Evolutionary conservation across 2,797 vertebrate genomes (phyloP).

Genomic region (Dermochelys coriacea): DNA sequence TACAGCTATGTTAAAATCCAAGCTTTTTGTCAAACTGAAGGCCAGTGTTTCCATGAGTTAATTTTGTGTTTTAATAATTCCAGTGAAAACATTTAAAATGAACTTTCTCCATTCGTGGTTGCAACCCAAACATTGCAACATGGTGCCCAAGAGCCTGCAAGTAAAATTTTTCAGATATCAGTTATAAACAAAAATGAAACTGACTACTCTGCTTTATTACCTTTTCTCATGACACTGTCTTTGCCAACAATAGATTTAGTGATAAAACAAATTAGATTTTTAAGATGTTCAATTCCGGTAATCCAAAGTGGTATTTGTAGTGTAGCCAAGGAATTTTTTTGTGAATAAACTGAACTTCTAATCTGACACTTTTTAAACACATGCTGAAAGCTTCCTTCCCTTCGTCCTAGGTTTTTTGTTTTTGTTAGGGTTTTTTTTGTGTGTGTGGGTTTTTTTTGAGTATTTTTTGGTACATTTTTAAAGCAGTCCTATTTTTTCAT

Average conservation of each 20-base stretch:
- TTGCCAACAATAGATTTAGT: background rate
- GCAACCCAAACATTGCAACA: background rate
- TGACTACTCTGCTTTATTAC: background rate
- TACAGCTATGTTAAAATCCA: background rate
- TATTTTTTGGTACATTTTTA: background rate
- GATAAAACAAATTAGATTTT: background rate
- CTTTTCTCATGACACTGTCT: background rate
- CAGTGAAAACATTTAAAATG: background rate
- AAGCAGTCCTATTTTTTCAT: background rate
- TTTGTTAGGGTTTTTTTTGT: background rate
- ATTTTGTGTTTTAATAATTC: background rate
- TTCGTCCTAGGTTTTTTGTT: background rate
- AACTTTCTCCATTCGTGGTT: background rate
- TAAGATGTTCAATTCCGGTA: background rate
- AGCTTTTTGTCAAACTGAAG: background rate
- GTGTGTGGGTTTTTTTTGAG: too few relatives aligned
- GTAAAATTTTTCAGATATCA: background rate
- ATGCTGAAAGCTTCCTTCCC: background rate
- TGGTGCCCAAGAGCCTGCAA: background rate
- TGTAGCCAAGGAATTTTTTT: background rate
- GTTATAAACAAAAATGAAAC: background rate
- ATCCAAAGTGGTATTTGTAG: background rate
- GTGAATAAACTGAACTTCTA: conserved; percentile 6
- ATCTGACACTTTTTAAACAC: background rate
- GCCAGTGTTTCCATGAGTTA: background rate